phyloP scores from a whole-genome alignment of 2,888 invertebrate species.

The Erebia palarica region DNA sequence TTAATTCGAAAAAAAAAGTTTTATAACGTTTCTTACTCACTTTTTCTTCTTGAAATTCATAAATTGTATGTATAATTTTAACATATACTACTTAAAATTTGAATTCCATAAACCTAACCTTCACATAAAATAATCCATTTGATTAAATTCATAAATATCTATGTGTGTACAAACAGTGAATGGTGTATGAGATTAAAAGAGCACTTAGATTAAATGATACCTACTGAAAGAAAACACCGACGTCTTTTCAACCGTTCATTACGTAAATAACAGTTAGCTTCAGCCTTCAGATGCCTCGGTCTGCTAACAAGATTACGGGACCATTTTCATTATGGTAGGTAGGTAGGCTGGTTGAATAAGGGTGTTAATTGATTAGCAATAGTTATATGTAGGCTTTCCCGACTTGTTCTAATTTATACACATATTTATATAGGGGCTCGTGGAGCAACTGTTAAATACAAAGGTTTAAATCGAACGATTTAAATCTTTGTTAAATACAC shows the following conservation, averaged over 20 bases:
- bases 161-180: conserved; percentile 28
- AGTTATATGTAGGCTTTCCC: conserved; percentile 48
- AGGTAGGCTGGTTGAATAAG: conserved; percentile 53
- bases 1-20: no score
- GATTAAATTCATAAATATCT: conserved; percentile 36
- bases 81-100: neutral
- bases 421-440: neutral
- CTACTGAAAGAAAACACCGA: conserved; percentile 36
- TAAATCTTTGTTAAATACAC: no score
- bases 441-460: neutral
- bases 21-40: no score
- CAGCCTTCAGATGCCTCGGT: conserved; percentile 41
- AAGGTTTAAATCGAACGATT: no score
- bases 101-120: neutral
- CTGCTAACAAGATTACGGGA: conserved; percentile 68
- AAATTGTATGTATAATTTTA: no score
- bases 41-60: no score
- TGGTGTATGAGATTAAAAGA: conserved; percentile 34
- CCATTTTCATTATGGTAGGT: conserved; percentile 72
- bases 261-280: conserved; percentile 42
- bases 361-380: conserved; percentile 72
- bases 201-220: conserved; percentile 39
- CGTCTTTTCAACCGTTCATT: conserved; percentile 37
- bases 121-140: conserved; percentile 18
- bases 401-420: conserved; percentile 15